phyloP scores from a whole-genome alignment of 2,797 vertebrate genomes.

The Distichodus sexfasciatus region DNA sequence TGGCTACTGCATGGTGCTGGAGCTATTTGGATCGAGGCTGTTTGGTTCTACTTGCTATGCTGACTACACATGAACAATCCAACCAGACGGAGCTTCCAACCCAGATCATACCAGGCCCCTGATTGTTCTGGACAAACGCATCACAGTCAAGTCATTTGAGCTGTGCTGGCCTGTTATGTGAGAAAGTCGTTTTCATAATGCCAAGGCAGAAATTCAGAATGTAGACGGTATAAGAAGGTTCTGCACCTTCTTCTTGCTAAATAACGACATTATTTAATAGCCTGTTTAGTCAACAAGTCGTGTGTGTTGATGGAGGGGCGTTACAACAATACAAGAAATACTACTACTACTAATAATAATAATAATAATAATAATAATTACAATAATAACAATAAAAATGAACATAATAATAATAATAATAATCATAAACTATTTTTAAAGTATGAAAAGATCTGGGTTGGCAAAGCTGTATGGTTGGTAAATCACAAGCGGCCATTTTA shows the following conservation, averaged over 20 bases:
- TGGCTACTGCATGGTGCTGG: constrained; percentile 91
- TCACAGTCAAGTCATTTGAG: neutral
- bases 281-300: constrained; percentile 71
- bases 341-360: constrained; percentile 12
- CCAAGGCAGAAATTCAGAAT: too few species aligned
- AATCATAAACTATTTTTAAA: constrained; percentile 24
- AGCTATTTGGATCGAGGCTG: constrained; percentile 99
- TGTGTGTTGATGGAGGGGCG: constrained; percentile 62
- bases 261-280: constrained; percentile 54
- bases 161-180: too few species aligned
- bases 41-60: constrained; percentile 99
- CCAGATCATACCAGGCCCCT: constrained; percentile 69
- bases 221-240: too few species aligned
- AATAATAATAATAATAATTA: neutral
- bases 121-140: neutral
- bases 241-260: constrained; percentile 72
- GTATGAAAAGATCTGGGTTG: constrained; percentile 83
- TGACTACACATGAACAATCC: constrained; percentile 99
- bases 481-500: constrained; percentile 98
- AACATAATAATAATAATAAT: neutral
- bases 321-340: constrained; percentile 20
- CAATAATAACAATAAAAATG: constrained; percentile 10
- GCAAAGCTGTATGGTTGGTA: constrained; percentile 91
- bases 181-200: too few species aligned
- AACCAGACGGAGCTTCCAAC: constrained; percentile 93